A percentile compares a stretch with the other conserved stretches of the same genome.
phyloP scores from a whole-genome alignment of 2,113 vertebrate species.

The Perca schrenkii region DNA sequence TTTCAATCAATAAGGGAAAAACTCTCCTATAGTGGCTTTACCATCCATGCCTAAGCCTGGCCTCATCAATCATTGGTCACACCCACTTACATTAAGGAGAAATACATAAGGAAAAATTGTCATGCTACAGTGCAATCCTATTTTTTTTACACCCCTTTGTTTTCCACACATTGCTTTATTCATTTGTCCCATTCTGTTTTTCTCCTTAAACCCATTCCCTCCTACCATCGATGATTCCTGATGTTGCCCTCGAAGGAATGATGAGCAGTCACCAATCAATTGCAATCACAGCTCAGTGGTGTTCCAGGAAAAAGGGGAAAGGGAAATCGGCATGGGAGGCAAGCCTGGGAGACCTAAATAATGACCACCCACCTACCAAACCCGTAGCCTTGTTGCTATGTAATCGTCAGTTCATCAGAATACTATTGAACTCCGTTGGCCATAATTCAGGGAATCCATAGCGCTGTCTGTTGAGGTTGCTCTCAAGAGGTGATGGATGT shows the following conservation, averaged over 20 bases:
- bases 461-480: constrained; percentile 32
- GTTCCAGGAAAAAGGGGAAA: constrained; percentile 19
- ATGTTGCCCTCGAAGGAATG: constrained; percentile 58
- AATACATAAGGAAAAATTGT: not conserved
- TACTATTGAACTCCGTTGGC: constrained; percentile 55
- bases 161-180: constrained; percentile 22
- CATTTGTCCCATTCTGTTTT: constrained; percentile 38
- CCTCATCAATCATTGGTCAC: constrained; percentile 38
- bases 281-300: constrained; percentile 74
- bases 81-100: constrained; percentile 20
- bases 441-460: constrained; percentile 61
- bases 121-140: not conserved
- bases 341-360: constrained; percentile 53
- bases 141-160: not conserved
- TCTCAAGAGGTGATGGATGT: constrained; percentile 58
- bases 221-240: constrained; percentile 46
- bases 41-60: not conserved
- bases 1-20: constrained; percentile 50
- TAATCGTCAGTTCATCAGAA: constrained; percentile 71
- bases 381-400: constrained; percentile 45
- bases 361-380: constrained; percentile 63
- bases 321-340: constrained; percentile 60
- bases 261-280: constrained; percentile 72
- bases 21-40: not conserved
- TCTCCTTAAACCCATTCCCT: constrained; percentile 39